Evolutionary conservation across 2,888 invertebrate species (phyloP), one percentile per base, ranked within the genome.

Genomic region (Apantesis nais): DNA sequence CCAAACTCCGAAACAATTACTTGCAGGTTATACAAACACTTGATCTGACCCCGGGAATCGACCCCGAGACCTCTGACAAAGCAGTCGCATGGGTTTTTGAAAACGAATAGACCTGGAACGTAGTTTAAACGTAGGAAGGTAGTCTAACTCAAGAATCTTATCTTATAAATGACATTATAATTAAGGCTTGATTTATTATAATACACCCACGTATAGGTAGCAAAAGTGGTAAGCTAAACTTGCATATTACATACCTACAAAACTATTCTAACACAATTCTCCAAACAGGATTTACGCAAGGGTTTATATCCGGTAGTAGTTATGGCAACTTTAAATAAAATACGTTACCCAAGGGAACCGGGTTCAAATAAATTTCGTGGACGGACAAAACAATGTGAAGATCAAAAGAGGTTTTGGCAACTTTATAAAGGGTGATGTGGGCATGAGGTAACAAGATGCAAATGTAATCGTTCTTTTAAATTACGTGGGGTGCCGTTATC

Each of bases 301-400:
- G 75, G 75, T 73, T 68, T 73, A 73, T 75, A 77, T 79, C 69
- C 74, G 71, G 66, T 73, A 71, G 72, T 73, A 71, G 76, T 78
- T 79, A 77, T 73, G 78, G 67, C 68, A 76, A 82, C 67, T 82
- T 79, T 84, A 82, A 85, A 88, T 86, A 86, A 89, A 89, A 88
- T 86, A 88, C 82, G 80, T 86, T 83, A 86, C 89, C 79, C 88
- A 77, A 80, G 89, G 88, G 89, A 85, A 81, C 79, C 84, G 83
- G 76, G 74, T 79, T 74, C 74, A 67, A 80, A 82, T 86, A 89
- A 89, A 90, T 92, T 91, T 78, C 84, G 78, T 82, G 80, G 91
- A 90, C 91, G 92, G 89, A 91, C 90, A 91, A 91, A 92, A 89
- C 85, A 85, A 90, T 90, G 90, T 89, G 89, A 90, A 82, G 79